Evolutionary conservation across 2,113 vertebrate genomes (phyloP).

Genomic region (Calonectris borealis): DNA sequence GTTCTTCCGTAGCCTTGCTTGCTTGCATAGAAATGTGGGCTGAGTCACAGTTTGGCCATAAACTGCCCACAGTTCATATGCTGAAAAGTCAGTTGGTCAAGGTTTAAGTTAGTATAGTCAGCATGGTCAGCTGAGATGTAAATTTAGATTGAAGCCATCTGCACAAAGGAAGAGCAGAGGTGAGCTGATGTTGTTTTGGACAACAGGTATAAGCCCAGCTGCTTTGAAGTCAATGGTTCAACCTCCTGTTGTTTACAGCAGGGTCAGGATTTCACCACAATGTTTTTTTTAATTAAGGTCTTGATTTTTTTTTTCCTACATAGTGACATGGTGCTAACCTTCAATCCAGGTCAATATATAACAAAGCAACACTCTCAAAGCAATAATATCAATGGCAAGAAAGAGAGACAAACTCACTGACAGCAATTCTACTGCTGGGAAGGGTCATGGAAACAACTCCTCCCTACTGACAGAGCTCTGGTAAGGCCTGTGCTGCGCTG

Average conservation of each 20-base stretch:
- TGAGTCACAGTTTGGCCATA: not conserved
- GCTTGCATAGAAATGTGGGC: not conserved
- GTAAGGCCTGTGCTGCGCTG: not conserved
- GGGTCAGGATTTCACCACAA: not conserved
- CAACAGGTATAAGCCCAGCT: not conserved
- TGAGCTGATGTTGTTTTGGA: not conserved
- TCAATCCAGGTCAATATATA: not conserved
- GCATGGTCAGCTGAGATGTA: not conserved
- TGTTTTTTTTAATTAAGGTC: not conserved
- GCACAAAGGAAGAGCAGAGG: not conserved
- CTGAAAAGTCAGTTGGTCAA: not conserved
- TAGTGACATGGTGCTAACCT: not conserved
- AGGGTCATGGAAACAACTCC: not conserved
- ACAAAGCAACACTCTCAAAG: not conserved
- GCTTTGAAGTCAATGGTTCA: not conserved
- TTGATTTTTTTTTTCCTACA: not conserved
- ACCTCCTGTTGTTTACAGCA: not conserved
- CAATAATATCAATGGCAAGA: not conserved
- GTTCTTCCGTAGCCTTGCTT: not conserved
- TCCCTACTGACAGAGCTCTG: not conserved
- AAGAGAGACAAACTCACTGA: not conserved
- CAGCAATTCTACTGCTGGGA: not conserved
- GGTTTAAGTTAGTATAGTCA: not conserved
- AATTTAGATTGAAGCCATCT: not conserved
- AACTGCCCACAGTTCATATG: not conserved